phyloP scores from a whole-genome alignment of 2,113 vertebrate species.

The Entosphenus tridentatus region DNA sequence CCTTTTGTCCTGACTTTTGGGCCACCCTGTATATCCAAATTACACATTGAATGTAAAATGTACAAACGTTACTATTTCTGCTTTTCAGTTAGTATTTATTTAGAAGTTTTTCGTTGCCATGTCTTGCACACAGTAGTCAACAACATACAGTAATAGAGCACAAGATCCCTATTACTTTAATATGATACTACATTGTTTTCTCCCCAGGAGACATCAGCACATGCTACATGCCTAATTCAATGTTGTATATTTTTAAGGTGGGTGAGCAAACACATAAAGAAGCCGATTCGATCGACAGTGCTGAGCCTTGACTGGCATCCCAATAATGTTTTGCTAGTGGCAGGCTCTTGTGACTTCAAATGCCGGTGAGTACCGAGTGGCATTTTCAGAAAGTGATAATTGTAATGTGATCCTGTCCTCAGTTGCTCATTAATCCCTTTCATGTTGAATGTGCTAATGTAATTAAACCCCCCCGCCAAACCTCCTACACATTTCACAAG shows the following conservation, averaged over 20 bases:
- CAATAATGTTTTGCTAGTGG: slow-evolving; percentile 86
- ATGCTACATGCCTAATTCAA: no score
- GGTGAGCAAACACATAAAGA: slow-evolving; percentile 99
- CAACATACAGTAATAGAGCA: not conserved
- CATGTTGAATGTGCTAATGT: no score
- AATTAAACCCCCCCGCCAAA: no score
- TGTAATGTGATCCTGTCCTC: no score
- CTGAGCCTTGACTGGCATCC: slow-evolving; percentile 98
- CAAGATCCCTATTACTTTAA: not conserved
- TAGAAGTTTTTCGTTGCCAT: not conserved
- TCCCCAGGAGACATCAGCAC: no score
- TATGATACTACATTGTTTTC: slow-evolving; percentile 4
- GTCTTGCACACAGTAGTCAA: not conserved
- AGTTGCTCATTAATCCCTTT: no score
- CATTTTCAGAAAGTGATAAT: no score
- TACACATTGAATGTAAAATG: no score
- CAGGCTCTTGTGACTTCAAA: slow-evolving; percentile 95
- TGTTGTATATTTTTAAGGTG: slow-evolving; percentile 32
- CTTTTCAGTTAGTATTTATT: not conserved
- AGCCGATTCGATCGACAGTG: slow-evolving; percentile 86
- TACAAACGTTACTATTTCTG: not conserved
- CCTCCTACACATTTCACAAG: no score
- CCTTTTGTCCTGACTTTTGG: no score
- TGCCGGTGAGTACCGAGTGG: slow-evolving; percentile 42
- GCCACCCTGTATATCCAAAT: no score